phyloP scores from a whole-genome alignment of 2,797 vertebrate species.

The Scarus forsteni region DNA sequence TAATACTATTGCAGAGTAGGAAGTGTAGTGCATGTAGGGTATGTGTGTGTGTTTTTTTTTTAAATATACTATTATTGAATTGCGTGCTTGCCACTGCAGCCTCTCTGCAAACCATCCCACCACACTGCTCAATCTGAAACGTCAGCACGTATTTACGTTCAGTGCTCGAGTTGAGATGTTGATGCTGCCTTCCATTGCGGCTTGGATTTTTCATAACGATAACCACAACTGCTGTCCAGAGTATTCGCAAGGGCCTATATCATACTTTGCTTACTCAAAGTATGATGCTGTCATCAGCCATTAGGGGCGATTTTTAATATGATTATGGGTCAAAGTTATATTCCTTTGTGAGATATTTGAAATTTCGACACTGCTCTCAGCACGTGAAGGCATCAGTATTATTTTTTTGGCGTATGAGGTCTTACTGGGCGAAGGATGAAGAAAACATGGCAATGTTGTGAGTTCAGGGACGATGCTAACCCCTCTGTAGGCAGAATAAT shows the following conservation, averaged over 20 bases:
- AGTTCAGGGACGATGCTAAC: constrained; percentile 39
- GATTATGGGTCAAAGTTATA: no score
- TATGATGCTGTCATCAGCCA: background rate
- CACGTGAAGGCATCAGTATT: constrained; percentile 27
- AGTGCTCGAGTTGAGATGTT: constrained; percentile 16
- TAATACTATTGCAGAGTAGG: background rate
- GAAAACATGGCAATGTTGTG: constrained; percentile 49
- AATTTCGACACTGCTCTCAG: constrained; percentile 3
- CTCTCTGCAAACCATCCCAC: constrained; percentile 17
- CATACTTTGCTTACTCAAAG: background rate
- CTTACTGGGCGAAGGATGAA: constrained; percentile 33
- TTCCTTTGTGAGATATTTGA: fast-evolving
- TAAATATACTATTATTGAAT: no score
- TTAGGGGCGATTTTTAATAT: background rate
- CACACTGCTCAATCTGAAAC: constrained; percentile 10
- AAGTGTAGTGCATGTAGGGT: background rate
- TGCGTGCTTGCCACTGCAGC: background rate
- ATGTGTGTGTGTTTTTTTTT: background rate
- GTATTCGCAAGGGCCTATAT: no score
- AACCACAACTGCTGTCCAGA: fast-evolving
- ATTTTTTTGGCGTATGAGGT: constrained; percentile 47
- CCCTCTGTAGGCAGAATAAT: background rate
- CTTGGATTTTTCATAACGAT: constrained; percentile 12
- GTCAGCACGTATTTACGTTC: constrained; percentile 65
- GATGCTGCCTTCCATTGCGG: constrained; percentile 50